Evolutionary conservation across 2,797 vertebrate genomes (phyloP).

Genomic region (Tokudaia tokunoshimensis): DNA sequence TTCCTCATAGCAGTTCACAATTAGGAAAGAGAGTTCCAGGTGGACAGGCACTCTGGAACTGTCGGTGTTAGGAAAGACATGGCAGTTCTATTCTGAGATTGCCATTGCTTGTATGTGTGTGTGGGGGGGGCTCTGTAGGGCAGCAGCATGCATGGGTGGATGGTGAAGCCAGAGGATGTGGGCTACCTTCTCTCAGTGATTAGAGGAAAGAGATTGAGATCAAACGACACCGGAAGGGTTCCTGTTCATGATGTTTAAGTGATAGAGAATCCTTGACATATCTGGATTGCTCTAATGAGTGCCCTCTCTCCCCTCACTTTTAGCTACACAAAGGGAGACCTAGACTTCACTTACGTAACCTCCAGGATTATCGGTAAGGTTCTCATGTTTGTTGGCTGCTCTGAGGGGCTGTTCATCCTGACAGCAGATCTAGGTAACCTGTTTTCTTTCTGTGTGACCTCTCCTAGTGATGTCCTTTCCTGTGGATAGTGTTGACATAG

Average conservation of each 20-base stretch:
- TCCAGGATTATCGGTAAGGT: constrained; percentile 97
- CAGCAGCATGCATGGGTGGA: background rate
- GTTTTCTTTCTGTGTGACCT: constrained; percentile 6
- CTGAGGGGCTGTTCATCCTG: background rate
- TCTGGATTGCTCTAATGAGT: constrained; percentile 49
- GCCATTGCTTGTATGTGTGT: background rate
- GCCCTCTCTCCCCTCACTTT: constrained; percentile 75
- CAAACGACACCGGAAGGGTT: background rate
- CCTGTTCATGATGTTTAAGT: background rate
- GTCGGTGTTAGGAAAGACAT: background rate
- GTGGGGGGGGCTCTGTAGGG: background rate
- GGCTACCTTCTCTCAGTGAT: background rate
- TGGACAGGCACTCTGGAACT: background rate
- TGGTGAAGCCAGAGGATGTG: background rate
- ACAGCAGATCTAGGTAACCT: background rate
- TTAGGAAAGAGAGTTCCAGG: background rate
- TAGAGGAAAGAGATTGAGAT: background rate
- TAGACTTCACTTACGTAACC: constrained; percentile 98
- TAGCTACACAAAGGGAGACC: constrained; percentile 98
- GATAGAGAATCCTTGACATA: background rate
- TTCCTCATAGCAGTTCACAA: background rate
- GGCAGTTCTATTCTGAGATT: background rate
- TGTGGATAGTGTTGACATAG: constrained; percentile 95
- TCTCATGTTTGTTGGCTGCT: background rate
- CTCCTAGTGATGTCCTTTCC: constrained; percentile 98